Evolutionary conservation across 1,140 invertebrate species (phyloP), one percentile per base, ranked within the genome.

Genomic region (Temnothorax longispinosus): DNA sequence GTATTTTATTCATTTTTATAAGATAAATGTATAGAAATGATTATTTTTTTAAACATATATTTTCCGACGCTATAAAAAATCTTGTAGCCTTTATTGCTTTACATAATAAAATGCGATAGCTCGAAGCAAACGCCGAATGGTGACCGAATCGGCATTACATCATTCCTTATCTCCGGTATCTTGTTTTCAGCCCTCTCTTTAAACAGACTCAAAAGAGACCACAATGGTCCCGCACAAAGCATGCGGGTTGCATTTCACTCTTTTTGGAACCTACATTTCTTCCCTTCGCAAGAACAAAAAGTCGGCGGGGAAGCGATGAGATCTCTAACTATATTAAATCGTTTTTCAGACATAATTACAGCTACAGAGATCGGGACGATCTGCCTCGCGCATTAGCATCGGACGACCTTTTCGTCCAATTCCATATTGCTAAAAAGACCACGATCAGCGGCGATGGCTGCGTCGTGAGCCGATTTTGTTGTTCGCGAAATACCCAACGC

Each of bases 211-310:
- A 58, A 88, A 86, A 58, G 60, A 67, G 60, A 67, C 32, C 71
- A 91, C 88, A 91, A 91, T 91, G 81, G 87, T 89, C 87, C 86
- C 86, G 85, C 85, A 89, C 85, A 72, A 35, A 38, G 35, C 76
- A 89, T 89, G 86, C 90, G 82, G 90, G 78, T 80, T 69, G 35
- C 38, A 32, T 81, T 69, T 47, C 38, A 44, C 47, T 85, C 65
- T 85, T 11, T 13, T 75, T 10, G 7, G 7, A 10, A 13, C 35
- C 58, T 13, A 13, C 5, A 4, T 56, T 60, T 56, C 69, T 69
- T 41, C 32, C 0, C 13, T 10, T 18, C 13, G 7, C 18, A 44
- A 32, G 38, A 52, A 75, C 47, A 80, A 89, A 86, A 88, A 88
- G 77, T 78, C 80, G 52, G n/a, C 41, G 11, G 27, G 21, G 18